phyloP scores from a whole-genome alignment of 2,113 vertebrate genomes.

The Holacanthus passer region DNA sequence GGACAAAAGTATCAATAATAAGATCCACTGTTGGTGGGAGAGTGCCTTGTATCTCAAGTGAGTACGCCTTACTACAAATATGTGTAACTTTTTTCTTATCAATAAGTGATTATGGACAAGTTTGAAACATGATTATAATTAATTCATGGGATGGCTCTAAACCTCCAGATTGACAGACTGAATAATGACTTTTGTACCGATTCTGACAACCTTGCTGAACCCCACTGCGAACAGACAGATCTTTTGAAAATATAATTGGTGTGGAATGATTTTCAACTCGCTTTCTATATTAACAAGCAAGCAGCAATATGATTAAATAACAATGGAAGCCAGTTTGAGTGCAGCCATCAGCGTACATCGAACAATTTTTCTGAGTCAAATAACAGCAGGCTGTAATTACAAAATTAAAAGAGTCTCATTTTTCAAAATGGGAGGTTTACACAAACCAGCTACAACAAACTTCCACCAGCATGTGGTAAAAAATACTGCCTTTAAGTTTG shows the following conservation, averaged over 20 bases:
- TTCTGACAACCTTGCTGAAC: background rate
- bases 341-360: background rate
- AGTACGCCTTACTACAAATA: background rate
- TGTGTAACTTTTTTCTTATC: background rate
- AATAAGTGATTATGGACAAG: conserved; percentile 25
- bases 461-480: background rate
- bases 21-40: background rate
- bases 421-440: conserved; percentile 1
- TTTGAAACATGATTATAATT: conserved; percentile 26
- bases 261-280: background rate
- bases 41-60: background rate
- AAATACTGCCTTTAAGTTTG: background rate
- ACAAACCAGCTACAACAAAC: background rate
- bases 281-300: background rate
- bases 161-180: conserved; percentile 1
- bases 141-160: background rate
- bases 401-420: background rate
- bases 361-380: background rate
- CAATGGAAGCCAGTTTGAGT: background rate
- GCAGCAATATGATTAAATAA: background rate
- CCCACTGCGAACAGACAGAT: background rate
- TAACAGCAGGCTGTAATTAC: background rate
- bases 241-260: background rate
- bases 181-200: background rate
- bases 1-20: conserved; percentile 18